These are phyloP conservation scores for Propsilocerus akamusi DNA, from an alignment of 1,140 invertebrate species.

Conservation along the genomic window DNA sequence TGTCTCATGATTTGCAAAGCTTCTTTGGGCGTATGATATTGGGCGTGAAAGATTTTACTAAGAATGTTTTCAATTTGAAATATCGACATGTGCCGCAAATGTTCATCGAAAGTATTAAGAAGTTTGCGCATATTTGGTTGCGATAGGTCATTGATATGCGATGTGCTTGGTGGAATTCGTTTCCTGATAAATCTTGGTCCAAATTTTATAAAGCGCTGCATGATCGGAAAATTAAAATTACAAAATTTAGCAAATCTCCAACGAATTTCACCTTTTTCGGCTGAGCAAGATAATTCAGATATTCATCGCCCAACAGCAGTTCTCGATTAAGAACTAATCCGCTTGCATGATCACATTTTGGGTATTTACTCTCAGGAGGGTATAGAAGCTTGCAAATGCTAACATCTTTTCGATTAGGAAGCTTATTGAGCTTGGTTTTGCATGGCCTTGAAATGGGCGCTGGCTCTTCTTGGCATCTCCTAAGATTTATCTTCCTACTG, in stretches of 20 bases:
- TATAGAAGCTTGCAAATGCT: slow-evolving; percentile 10
- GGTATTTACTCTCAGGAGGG: slow-evolving; percentile 17
- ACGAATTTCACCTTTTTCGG: slow-evolving; percentile 8
- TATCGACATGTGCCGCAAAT: slow-evolving; percentile 11
- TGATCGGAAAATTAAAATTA: slow-evolving; percentile 12
- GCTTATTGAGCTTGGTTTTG: neutral
- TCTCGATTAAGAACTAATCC: slow-evolving; percentile 20
- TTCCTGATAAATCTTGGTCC: slow-evolving; percentile 10
- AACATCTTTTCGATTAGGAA: slow-evolving; percentile 7
- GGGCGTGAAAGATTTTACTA: neutral
- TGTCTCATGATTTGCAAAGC: neutral
- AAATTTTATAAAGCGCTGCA: slow-evolving; percentile 8
- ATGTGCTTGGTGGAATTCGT: slow-evolving; percentile 14
- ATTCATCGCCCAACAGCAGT: slow-evolving; percentile 17
- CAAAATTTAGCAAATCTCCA: neutral
- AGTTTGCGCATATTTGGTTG: slow-evolving; percentile 10
- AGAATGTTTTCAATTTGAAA: slow-evolving; percentile 8
- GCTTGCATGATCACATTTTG: slow-evolving; percentile 16
- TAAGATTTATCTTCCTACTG: neutral
- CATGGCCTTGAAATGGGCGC: neutral
- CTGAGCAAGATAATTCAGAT: slow-evolving; percentile 16
- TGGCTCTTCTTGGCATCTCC: neutral
- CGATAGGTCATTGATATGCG: slow-evolving; percentile 16
- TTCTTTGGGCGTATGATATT: neutral
- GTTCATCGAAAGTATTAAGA: neutral